Evolutionary conservation across 2,888 invertebrate species (phyloP).

Genomic region (Aelia acuminata): DNA sequence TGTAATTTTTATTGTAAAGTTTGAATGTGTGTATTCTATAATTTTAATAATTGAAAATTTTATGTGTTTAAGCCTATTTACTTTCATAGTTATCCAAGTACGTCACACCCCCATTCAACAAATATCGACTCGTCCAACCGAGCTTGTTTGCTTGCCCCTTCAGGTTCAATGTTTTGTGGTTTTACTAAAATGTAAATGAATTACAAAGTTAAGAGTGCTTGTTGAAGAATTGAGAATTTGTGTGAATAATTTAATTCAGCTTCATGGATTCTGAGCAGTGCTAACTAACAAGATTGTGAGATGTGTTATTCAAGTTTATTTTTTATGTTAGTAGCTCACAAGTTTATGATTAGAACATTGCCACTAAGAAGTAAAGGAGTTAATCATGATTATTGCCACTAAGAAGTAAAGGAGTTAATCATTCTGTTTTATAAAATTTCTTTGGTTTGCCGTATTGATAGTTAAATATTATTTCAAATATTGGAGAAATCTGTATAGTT

Average conservation of each 20-base stretch:
- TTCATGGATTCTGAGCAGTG: conserved; percentile 31
- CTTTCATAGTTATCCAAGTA: conserved; percentile 51
- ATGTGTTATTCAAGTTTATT: conserved; percentile 47
- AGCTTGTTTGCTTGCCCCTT: conserved; percentile 65
- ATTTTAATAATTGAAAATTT: conserved; percentile 54
- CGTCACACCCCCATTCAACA: conserved; percentile 64
- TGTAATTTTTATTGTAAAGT: background rate
- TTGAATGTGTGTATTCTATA: conserved; percentile 65
- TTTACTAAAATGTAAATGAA: conserved; percentile 46
- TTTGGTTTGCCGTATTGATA: background rate
- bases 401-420: background rate
- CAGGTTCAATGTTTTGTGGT: conserved; percentile 55
- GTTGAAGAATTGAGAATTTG: background rate
- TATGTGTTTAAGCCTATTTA: conserved; percentile 23
- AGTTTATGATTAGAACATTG: conserved; percentile 39
- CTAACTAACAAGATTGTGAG: conserved; percentile 21
- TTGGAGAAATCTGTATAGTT: background rate
- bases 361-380: background rate
- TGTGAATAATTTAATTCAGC: background rate
- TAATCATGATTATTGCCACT: conserved; percentile 5
- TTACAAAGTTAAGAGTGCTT: background rate
- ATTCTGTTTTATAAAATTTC: background rate
- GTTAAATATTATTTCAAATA: background rate
- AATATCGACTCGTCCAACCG: conserved; percentile 65
- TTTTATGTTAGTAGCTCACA: conserved; percentile 49